These are phyloP conservation scores for Phalacrocorax aristotelis DNA, from an alignment of 2,113 vertebrate genomes.

Conservation along the genomic window DNA sequence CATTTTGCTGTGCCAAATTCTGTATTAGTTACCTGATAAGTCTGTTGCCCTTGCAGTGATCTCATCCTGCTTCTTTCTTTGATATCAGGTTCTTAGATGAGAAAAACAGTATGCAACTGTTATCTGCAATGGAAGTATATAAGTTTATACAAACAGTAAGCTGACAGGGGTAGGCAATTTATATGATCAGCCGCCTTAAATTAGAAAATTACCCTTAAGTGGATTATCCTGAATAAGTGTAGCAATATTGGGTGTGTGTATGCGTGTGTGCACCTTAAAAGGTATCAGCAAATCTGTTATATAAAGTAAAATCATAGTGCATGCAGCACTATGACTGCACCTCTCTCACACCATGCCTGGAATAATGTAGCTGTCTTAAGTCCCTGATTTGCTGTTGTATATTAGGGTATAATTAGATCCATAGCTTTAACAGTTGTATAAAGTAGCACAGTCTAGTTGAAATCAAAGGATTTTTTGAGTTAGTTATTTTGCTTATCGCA, in stretches of 20 bases:
- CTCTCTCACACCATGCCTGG: background rate
- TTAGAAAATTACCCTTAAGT: background rate
- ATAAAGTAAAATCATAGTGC: background rate
- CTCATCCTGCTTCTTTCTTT: background rate
- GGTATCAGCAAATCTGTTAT: background rate
- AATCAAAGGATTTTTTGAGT: background rate
- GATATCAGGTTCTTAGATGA: background rate
- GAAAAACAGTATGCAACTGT: background rate
- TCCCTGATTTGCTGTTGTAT: background rate
- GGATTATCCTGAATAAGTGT: background rate
- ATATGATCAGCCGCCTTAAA: background rate
- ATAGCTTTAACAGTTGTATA: background rate
- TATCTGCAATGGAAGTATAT: background rate
- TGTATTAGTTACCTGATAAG: background rate
- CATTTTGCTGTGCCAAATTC: background rate
- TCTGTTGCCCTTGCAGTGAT: background rate
- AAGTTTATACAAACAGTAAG: background rate
- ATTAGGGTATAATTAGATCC: background rate
- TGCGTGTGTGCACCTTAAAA: background rate
- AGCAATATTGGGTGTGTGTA: fast-evolving
- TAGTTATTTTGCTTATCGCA: background rate
- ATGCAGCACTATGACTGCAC: background rate
- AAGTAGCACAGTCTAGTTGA: background rate
- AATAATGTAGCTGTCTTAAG: background rate
- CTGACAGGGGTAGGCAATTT: background rate